Evolutionary conservation across 2,888 invertebrate genomes (phyloP), one percentile per base, ranked within the genome.

Genomic region (Blomia tropicalis): DNA sequence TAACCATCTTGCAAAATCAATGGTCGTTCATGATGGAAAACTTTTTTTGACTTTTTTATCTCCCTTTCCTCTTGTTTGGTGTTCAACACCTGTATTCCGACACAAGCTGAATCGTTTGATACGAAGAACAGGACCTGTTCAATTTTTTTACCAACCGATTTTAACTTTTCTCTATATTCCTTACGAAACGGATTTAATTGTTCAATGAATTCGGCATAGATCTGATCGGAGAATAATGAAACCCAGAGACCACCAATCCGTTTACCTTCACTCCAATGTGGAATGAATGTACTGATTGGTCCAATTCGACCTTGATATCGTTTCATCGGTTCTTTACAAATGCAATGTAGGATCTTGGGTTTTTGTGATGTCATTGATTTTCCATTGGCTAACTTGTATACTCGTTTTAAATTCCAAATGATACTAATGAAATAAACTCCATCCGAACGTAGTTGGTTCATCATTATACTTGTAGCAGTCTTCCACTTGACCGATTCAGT

Each of bases 291-390:
- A 25, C 29, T 27, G 23, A 56, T 29, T 3, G 56, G 56, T 25
- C 56, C 56, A 27, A 56, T 36, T 19, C 56, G 56, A 4, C 56
- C 56, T 30, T 56, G 56, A 31, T 11, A 56, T 3, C 25, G 29
- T 19, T 36, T 27, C 25, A 19, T 31, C 19, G 56, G 56, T 25
- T 56, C 56, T 56, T 56, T 56, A 11, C 56, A 56, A 23, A 56
- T n/a, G 23, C 56, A 56, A 36, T 56, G 31, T 36, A 56, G 29
- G 17, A 56, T 23, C 7, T 14, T 14, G 7, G 51, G 27, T n/a
- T 47, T n/a, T 7, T 7, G 7, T 14, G 22, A 7, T 7, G 7
- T 27, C 7, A 47, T 11, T 19, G 51, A 22, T 19, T 22, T 7
- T 27, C 51, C 51, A 47, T 47, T 27, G 22, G 51, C 14, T 14